Evolutionary conservation across 2,888 invertebrate species (phyloP), one percentile per base, ranked within the genome.

Genomic region (Epistrophe eligans): DNA sequence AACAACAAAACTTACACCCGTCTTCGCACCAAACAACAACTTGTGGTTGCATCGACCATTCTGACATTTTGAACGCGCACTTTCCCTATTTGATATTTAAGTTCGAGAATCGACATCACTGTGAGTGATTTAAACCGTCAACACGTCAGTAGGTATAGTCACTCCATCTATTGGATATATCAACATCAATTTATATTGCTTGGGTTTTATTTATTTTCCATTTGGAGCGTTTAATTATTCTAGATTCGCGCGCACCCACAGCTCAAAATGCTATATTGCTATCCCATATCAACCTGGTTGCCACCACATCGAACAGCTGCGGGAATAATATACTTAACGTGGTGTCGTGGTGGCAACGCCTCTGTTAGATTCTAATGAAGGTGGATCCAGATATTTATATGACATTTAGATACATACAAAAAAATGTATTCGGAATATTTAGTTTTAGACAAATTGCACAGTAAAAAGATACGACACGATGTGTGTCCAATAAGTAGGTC

Each of bases 71-170:
- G 38, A 7, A 55, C 48, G 40, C 50, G 66, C 85, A 82, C 85
- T 85, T 85, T 85, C 85, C 77, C 81, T 85, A 74, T 79, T 85
- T 85, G 77, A 77, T 85, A 85, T 85, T 82, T 82, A 73, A 82
- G 64, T 74, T 62, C 43, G 40, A 40, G 82, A 74, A 77, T 82
- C 82, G 71, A 79, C 66, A 84, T 60, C 81, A 70, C 50, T 11
- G 73, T 85, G 84, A 85, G 84, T 81, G 81, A 85, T 81, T 57
- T 48, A 50, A 67, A 8, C 72, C 67, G 77, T 77, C 73, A 85
- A 80, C 76, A 80, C 79, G 76, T 77, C 84, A 77, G 15, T 38
- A 9, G 1, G 7, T 24, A 15, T 15, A 19, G 80, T 72, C 62
- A 62, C 55, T 73, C 40, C 52, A 40, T 60, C 57, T 62, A 19